phyloP scores from a whole-genome alignment of 2,797 vertebrate genomes.

The Danio tinwini region DNA sequence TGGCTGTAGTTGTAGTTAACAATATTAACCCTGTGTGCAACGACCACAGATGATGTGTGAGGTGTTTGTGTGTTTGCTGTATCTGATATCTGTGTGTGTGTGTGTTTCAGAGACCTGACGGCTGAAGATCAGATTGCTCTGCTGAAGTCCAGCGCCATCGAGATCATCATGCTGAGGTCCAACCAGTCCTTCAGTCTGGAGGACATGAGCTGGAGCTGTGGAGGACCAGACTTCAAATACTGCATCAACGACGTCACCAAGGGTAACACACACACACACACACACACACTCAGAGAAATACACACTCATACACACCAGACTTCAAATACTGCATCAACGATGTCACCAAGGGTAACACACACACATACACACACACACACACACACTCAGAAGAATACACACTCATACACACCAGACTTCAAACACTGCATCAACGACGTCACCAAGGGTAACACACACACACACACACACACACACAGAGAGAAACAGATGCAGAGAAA shows the following conservation, averaged over 20 bases:
- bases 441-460: too few species aligned
- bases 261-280: slow-evolving; percentile 73
- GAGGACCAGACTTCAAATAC: slow-evolving; percentile 91
- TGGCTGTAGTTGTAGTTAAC: too few species aligned
- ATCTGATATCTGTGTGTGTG: slow-evolving; percentile 9
- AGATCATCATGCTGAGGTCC: slow-evolving; percentile 97
- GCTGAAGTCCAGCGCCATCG: slow-evolving; percentile 95
- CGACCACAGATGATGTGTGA: background rate
- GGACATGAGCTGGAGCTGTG: slow-evolving; percentile 96
- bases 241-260: slow-evolving; percentile 87
- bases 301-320: slow-evolving; percentile 64
- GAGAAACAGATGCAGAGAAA: too few species aligned
- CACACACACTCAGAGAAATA: background rate
- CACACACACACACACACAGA: too few species aligned
- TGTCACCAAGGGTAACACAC: slow-evolving; percentile 85
- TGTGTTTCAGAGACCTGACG: slow-evolving; percentile 84
- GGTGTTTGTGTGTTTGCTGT: background rate
- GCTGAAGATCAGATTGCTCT: slow-evolving; percentile 96
- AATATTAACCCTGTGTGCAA: too few species aligned
- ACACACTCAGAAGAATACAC: too few species aligned
- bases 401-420: too few species aligned
- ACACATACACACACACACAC: background rate
- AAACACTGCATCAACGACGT: too few species aligned
- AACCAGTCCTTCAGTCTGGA: slow-evolving; percentile 94
- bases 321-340: slow-evolving; percentile 92